Evolutionary conservation across 2,888 invertebrate genomes (phyloP).

Genomic region (Zonitis immaculata): DNA sequence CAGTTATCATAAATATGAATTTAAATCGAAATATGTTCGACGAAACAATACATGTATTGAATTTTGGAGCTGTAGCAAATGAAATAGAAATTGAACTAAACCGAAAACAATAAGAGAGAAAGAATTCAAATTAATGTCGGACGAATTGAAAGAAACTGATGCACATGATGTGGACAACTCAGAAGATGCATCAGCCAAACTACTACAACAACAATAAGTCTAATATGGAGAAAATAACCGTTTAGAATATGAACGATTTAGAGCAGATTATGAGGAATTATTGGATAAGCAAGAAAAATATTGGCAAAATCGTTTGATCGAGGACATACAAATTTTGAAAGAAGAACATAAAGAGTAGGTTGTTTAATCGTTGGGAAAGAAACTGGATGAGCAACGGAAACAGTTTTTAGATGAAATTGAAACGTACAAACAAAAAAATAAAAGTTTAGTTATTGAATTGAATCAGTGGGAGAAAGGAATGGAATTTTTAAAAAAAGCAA

Average conservation of each 20-base stretch:
- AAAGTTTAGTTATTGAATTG: no score
- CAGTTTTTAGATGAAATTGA: neutral
- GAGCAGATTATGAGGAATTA: neutral
- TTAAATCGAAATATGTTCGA: constrained; percentile 68
- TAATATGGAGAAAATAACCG: neutral
- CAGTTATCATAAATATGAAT: constrained; percentile 84
- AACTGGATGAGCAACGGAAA: neutral
- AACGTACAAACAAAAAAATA: no score
- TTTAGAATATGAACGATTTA: neutral
- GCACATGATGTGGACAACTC: neutral
- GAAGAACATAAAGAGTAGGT: no score
- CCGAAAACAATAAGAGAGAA: neutral
- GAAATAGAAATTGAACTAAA: constrained; percentile 48
- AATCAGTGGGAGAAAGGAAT: no score
- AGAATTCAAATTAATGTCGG: neutral
- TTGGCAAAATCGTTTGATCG: neutral
- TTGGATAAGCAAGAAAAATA: neutral
- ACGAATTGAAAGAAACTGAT: neutral
- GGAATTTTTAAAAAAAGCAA: no score
- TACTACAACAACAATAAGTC: neutral
- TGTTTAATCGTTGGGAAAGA: neutral
- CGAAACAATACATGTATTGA: constrained; percentile 77
- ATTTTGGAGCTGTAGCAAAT: constrained; percentile 73
- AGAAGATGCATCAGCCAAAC: neutral
- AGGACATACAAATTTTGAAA: neutral